Evolutionary conservation across 1,140 invertebrate species (phyloP).

Genomic region (Neelides sp.): DNA sequence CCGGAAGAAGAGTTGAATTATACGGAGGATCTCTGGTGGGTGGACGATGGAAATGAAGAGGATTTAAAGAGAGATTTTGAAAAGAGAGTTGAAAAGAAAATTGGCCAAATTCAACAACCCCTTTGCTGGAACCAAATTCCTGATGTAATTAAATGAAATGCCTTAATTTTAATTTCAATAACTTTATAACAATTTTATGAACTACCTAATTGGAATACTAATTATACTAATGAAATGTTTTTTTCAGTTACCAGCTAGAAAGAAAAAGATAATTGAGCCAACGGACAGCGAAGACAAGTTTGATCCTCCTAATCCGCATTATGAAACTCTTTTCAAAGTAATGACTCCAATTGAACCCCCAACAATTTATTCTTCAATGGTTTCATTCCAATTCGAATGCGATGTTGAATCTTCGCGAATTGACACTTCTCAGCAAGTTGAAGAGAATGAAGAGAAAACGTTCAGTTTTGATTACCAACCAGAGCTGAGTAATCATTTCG

Average conservation of each 20-base stretch:
- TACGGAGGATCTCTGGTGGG: constrained; percentile 33
- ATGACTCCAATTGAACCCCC: constrained; percentile 19
- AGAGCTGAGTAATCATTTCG: constrained; percentile 58
- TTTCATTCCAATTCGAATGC: too few species aligned
- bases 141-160: too few species aligned
- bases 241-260: constrained; percentile 31
- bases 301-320: constrained; percentile 14
- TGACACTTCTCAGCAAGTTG: background rate
- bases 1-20: constrained; percentile 27
- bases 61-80: constrained; percentile 17
- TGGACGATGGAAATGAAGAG: constrained; percentile 32
- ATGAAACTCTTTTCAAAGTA: constrained; percentile 21
- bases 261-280: too few species aligned
- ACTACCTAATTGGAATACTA: too few species aligned
- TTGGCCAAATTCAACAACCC: constrained; percentile 14
- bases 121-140: constrained; percentile 17
- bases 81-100: constrained; percentile 13
- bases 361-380: background rate
- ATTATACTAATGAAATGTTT: too few species aligned
- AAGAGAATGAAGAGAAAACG: constrained; percentile 12
- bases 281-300: background rate
- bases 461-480: constrained; percentile 79
- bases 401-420: background rate
- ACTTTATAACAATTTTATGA: too few species aligned
- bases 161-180: too few species aligned